These are phyloP conservation scores for Catostylus mosaicus DNA, from an alignment of 30 jellyfish, hydroid and myxozoan genomes.

Conservation along the genomic window DNA sequence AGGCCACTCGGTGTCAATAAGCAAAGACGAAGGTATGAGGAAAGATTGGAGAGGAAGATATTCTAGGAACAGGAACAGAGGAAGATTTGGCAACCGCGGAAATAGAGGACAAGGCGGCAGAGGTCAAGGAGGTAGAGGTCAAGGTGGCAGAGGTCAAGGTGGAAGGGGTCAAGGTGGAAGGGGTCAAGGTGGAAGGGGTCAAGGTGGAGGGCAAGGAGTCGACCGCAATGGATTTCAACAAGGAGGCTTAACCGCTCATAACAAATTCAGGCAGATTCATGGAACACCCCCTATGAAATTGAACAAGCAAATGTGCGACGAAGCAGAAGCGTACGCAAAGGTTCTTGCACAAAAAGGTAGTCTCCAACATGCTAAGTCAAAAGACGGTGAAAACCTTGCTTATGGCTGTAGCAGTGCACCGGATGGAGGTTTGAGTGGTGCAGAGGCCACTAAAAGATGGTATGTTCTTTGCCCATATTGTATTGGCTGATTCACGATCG, in stretches of 20 bases:
- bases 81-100: background rate
- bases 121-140: conserved; percentile 16
- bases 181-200: conserved; percentile 27
- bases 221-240: conserved; percentile 47
- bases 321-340: conserved; percentile 87
- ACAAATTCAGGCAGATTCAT: conserved; percentile 80
- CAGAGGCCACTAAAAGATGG: conserved; percentile 96
- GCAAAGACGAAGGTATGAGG: background rate
- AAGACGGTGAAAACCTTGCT: conserved; percentile 95
- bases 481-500: no score
- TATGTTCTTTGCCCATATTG: background rate
- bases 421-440: conserved; percentile 74
- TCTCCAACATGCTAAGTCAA: conserved; percentile 57
- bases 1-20: background rate
- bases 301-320: conserved; percentile 65
- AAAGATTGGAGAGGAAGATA: conserved; percentile 5
- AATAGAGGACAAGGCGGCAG: conserved; percentile 1
- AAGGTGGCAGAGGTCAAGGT: conserved; percentile 8
- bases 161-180: conserved; percentile 10
- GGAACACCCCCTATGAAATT: conserved; percentile 61
- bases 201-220: conserved; percentile 54
- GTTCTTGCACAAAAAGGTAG: conserved; percentile 73
- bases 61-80: conserved; percentile 12
- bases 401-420: conserved; percentile 55
- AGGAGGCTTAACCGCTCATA: conserved; percentile 83